Evolutionary conservation across 2,888 invertebrate genomes (phyloP), one percentile per base, ranked within the genome.

Genomic region (Melolontha melolontha): DNA sequence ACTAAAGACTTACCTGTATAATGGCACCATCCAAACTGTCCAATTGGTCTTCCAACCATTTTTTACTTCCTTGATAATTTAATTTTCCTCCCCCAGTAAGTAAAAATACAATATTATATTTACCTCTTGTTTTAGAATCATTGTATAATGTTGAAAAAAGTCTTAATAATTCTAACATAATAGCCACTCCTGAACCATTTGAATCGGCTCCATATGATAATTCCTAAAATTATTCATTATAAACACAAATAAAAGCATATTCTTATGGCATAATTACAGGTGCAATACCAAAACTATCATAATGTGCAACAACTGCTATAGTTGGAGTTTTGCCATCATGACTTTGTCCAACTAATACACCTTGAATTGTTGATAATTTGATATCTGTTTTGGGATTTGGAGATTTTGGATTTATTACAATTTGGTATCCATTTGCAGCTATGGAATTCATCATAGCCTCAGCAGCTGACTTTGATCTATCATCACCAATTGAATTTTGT

Each of bases 361-460:
- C 96, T 80, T 95, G 91, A 57, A 98, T 86, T 5, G 94, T 94
- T n/a, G 92, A 90, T 14, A 97, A 89, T 82, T 93, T 93, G 34
- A 93, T 90, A 76, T 96, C 95, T 73, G 90, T 85, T 78, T 91
- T 90, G 4, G 90, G 86, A 64, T 88, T 85, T 29, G 91, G 90
- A 71, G 90, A 89, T 16, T 91, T 86, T 5, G 94, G 90, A 69
- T 91, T 88, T 27, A 96, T 91, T 71, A 95, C 94, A 78, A 96
- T 90, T 84, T 97, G 97, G 84, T 96, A 97, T 8, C 97, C 97
- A 85, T 96, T 97, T 0, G 95, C 96, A 14, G 95, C 92, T n/a
- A 97, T 90, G 11, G 94, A 91, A 78, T 92, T 92, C 68, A 96
- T 84, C 82, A 97, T 86, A 6, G 95, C 95, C 79, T 94, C 92